Percentiles rank a stretch among this genome's conserved stretches.
phyloP scores from a whole-genome alignment of 2,888 invertebrate genomes.

The Caenorhabditis imperialis region DNA sequence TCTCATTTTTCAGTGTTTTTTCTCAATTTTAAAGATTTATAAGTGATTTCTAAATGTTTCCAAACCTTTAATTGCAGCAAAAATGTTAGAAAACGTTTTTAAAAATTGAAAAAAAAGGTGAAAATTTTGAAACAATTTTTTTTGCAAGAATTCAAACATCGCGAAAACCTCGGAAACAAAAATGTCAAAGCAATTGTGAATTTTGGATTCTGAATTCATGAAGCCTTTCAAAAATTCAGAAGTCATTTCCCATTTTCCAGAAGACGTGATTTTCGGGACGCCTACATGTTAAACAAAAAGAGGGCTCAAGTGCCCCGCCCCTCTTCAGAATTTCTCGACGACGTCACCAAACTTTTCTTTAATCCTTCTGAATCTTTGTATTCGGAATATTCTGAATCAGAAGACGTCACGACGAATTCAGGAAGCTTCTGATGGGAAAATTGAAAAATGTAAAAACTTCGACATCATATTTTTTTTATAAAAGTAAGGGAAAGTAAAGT shows the following conservation, averaged over 20 bases:
- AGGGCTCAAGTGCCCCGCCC: background rate
- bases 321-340: background rate
- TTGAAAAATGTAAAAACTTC: no score
- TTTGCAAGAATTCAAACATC: background rate
- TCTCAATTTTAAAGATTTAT: background rate
- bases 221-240: background rate
- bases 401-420: no score
- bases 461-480: no score
- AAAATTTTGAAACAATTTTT: background rate
- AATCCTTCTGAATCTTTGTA: no score
- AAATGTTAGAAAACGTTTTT: background rate
- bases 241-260: background rate
- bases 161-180: background rate
- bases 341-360: no score
- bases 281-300: background rate
- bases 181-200: slow-evolving; percentile 6
- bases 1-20: no score
- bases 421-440: no score
- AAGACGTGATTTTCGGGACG: background rate
- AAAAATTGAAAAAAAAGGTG: background rate
- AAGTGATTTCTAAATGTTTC: background rate
- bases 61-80: background rate
- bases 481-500: no score
- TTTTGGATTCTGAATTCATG: background rate
- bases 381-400: no score